Conservation (phyloP, 92 coral and sea anemone genomes). For the Meandrina meandrites region DNA sequence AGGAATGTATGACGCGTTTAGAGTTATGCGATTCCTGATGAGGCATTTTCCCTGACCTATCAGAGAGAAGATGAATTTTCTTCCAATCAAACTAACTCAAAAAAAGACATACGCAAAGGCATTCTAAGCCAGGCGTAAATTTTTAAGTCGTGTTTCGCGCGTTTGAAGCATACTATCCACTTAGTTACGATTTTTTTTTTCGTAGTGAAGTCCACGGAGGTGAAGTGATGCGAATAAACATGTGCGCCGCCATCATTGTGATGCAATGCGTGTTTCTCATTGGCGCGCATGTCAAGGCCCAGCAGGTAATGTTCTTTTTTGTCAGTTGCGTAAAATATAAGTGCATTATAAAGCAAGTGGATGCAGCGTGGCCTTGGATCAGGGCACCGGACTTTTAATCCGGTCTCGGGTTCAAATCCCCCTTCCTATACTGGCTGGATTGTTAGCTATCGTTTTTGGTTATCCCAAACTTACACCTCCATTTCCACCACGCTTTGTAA, state of each 20-base stretch:
- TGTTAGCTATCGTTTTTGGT: too few species aligned
- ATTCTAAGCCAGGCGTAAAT: not conserved
- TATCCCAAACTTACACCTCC: too few species aligned
- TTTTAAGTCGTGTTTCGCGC: not conserved
- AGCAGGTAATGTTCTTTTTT: slow-evolving; percentile 83
- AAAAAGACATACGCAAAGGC: too few species aligned
- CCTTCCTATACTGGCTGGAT: too few species aligned
- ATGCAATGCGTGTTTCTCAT: slow-evolving; percentile 80
- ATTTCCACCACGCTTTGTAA: too few species aligned
- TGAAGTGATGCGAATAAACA: slow-evolving; percentile 88
- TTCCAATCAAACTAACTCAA: not conserved
- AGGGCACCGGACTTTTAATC: too few species aligned
- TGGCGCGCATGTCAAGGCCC: slow-evolving; percentile 95
- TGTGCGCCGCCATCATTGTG: slow-evolving; percentile 75
- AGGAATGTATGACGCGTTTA: too few species aligned
- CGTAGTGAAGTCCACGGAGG: slow-evolving; percentile 82
- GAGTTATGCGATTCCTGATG: too few species aligned
- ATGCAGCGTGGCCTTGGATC: too few species aligned
- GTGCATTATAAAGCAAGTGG: too few species aligned
- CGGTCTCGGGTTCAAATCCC: too few species aligned
- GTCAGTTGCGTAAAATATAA: too few species aligned
- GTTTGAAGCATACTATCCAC: not conserved
- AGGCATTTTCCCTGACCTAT: not conserved
- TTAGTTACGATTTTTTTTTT: not conserved
- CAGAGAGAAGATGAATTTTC: not conserved